Evolutionary conservation across 1,140 invertebrate species (phyloP), one percentile per base, ranked within the genome.

Genomic region (Drosophila sp.): DNA sequence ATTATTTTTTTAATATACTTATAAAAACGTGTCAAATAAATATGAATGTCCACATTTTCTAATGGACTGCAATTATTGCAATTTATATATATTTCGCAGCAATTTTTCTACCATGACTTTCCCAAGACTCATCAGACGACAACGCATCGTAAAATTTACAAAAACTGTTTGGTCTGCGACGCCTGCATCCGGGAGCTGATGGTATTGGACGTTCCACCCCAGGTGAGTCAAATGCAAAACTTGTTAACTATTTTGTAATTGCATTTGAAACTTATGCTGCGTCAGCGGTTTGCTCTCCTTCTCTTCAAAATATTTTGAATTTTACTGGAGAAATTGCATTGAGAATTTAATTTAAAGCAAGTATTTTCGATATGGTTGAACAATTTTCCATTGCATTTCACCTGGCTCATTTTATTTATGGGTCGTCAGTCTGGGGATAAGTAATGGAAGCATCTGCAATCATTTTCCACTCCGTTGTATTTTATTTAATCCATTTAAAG

Each of bases 21-120:
- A n/a, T n/a, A n/a, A n/a, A n/a, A n/a, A n/a, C n/a, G n/a, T n/a
- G 21, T 21, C 21, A 21, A 21, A 21, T 21, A 21, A 21, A 21
- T 21, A 21, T 21, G 21, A 21, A 21, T 21, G 4, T 4, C 21
- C 21, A 21, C 21, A 21, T 21, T 21, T 21, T 21, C 1, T 1
- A 13, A 9, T 40, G 8, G 8, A 38, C 40, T 40, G 11, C 16
- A 21, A 54, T 40, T 14, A 40, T 25, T 40, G 1, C 13, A 56
- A 40, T 56, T 41, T 40, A 41, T 72, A 5, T 45, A 6, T 72
- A 14, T 18, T 46, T 82, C 90, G 1, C 72, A 92, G 91, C 91
- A 92, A 92, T 92, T 92, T 86, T 92, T 92, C 76, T 91, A 92
- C 76, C 91, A 92, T 81, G 91, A 92, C 76, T 92, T 92, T 70